Evolutionary conservation across 2,888 invertebrate species (phyloP).

Genomic region (Gortyna flavago): DNA sequence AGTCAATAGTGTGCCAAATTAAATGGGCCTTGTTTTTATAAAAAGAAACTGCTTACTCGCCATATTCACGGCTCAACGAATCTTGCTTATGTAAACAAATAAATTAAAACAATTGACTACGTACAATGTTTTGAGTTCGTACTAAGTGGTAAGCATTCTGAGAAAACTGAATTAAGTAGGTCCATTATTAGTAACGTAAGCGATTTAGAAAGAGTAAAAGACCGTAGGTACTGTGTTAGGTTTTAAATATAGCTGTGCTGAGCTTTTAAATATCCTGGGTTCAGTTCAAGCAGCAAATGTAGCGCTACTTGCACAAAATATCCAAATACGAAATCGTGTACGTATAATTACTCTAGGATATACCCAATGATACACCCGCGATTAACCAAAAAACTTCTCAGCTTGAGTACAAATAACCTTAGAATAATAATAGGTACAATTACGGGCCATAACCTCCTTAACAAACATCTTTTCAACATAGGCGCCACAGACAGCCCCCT

Average conservation of each 20-base stretch:
- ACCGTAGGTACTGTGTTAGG: not conserved
- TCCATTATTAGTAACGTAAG: constrained; percentile 13
- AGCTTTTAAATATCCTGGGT: no score
- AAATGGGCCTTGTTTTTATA: not conserved
- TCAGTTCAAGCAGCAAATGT: not conserved
- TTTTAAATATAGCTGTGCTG: constrained; percentile 18
- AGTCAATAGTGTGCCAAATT: no score
- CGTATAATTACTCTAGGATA: no score
- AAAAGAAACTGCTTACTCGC: constrained; percentile 1
- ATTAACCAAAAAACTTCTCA: no score
- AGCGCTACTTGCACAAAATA: not conserved
- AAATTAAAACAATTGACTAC: constrained; percentile 37
- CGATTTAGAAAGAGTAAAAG: constrained; percentile 14
- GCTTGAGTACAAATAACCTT: no score
- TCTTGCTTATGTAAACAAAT: constrained; percentile 25
- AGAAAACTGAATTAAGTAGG: constrained; percentile 40
- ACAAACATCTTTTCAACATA: no score
- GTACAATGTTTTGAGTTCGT: constrained; percentile 28
- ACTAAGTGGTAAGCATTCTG: constrained; percentile 24
- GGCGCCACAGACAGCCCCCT: no score
- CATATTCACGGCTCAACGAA: constrained; percentile 9
- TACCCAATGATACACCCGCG: no score
- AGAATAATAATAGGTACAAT: no score
- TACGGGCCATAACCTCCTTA: no score
- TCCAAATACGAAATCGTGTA: no score